These are phyloP conservation scores for Epirrhoe tristata DNA, from an alignment of 2,888 invertebrate species.

Conservation along the genomic window DNA sequence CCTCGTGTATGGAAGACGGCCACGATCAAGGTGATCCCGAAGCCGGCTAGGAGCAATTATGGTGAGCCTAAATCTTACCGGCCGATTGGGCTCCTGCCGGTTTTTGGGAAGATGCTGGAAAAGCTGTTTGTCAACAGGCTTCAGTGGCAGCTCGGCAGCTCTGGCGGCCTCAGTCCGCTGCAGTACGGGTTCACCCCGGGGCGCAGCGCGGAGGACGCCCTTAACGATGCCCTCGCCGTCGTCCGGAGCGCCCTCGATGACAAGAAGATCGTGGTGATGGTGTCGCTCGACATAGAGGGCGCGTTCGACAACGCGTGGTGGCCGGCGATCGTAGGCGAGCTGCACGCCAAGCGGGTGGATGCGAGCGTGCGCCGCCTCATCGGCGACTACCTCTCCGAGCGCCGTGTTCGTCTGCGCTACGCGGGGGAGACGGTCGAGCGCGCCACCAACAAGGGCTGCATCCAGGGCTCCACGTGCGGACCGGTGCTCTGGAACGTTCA, in stretches of 20 bases:
- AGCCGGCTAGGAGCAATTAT: too few relatives aligned
- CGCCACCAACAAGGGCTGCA: background rate
- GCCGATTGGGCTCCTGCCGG: too few relatives aligned
- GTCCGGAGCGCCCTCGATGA: background rate
- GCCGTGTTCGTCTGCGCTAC: background rate
- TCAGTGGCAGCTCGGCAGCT: too few relatives aligned
- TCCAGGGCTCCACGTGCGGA: slow-evolving; percentile 1
- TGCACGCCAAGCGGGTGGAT: background rate
- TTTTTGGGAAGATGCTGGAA: too few relatives aligned
- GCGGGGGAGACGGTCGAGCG: background rate
- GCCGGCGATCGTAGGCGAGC: background rate
- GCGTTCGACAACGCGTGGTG: slow-evolving; percentile 2
- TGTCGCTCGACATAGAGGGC: background rate
- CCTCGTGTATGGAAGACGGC: too few relatives aligned
- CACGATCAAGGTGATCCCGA: too few relatives aligned
- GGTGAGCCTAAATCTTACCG: too few relatives aligned
- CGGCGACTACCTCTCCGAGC: background rate
- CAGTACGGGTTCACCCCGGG: background rate
- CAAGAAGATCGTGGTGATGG: background rate
- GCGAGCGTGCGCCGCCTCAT: background rate
- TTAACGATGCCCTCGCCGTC: background rate
- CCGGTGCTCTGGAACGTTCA: background rate
- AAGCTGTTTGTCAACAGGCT: too few relatives aligned
- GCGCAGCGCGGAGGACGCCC: slow-evolving; percentile 2
- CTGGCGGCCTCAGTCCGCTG: background rate